These are phyloP conservation scores for Plebejus melissa DNA, from an alignment of 2,888 invertebrate species.

Conservation along the genomic window DNA sequence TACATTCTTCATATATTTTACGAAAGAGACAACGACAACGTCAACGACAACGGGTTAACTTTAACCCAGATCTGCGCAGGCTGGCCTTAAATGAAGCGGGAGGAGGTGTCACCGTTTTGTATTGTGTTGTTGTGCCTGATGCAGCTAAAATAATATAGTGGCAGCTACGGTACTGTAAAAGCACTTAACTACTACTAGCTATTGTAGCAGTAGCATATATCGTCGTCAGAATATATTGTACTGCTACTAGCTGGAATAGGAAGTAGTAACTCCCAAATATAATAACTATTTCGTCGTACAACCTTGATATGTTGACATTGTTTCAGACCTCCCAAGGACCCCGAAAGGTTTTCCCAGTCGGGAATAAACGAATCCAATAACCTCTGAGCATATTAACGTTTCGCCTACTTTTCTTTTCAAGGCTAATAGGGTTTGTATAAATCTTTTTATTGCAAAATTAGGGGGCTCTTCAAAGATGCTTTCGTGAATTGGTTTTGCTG, in stretches of 20 bases:
- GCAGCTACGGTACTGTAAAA: too few relatives aligned
- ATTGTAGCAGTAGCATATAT: too few relatives aligned
- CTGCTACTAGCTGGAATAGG: neutral
- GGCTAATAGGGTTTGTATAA: neutral
- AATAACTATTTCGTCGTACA: neutral
- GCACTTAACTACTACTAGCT: too few relatives aligned
- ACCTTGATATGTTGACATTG: neutral
- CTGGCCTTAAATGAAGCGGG: too few relatives aligned
- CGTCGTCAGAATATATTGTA: too few relatives aligned
- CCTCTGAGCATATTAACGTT: neutral
- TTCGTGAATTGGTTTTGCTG: neutral
- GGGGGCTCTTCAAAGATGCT: neutral
- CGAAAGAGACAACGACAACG: too few relatives aligned
- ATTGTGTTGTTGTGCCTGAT: too few relatives aligned
- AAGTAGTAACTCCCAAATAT: neutral
- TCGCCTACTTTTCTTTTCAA: neutral
- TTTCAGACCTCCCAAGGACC: neutral
- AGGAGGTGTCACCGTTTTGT: too few relatives aligned
- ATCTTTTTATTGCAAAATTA: neutral
- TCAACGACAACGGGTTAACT: too few relatives aligned
- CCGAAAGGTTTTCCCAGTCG: constrained; percentile 4
- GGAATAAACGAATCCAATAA: constrained; percentile 9
- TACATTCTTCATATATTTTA: too few relatives aligned
- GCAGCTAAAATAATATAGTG: too few relatives aligned
- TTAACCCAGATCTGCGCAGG: too few relatives aligned